Percentiles rank a stretch among this genome's conserved stretches.
Evolutionary conservation across 2,797 vertebrate genomes (phyloP).

Genomic region (Caiman crocodilus): DNA sequence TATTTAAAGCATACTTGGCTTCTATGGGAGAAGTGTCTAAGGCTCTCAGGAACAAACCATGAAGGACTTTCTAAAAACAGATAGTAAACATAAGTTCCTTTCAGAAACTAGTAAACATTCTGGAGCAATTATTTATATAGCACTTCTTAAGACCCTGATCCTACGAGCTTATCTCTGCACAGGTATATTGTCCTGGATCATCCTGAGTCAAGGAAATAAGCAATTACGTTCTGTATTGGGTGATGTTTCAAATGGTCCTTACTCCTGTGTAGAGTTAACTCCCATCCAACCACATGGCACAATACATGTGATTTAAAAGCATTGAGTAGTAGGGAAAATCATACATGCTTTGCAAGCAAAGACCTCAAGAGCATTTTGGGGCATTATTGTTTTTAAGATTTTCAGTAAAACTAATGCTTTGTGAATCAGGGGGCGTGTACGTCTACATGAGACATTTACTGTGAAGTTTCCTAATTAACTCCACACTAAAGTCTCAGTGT

Average conservation of each 20-base stretch:
- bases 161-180: background rate
- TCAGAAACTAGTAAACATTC: background rate
- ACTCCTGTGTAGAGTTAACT: accelerated
- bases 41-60: background rate
- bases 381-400: background rate
- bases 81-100: background rate
- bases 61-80: background rate
- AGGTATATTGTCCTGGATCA: background rate
- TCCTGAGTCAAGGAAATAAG: background rate
- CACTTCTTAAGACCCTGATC: background rate
- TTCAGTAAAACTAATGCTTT: background rate
- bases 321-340: background rate
- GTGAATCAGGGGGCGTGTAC: background rate
- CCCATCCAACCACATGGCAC: no score
- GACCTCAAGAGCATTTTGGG: background rate
- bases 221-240: background rate
- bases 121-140: background rate
- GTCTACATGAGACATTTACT: no score
- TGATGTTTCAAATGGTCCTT: background rate
- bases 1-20: background rate
- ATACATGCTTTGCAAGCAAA: background rate
- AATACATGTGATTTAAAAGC: background rate
- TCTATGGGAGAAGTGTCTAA: background rate
- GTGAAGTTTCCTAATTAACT: no score
- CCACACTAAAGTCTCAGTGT: no score